Base-by-base conservation (phyloP, 2,113 vertebrate genomes). In the Sitta europaea region DNA sequence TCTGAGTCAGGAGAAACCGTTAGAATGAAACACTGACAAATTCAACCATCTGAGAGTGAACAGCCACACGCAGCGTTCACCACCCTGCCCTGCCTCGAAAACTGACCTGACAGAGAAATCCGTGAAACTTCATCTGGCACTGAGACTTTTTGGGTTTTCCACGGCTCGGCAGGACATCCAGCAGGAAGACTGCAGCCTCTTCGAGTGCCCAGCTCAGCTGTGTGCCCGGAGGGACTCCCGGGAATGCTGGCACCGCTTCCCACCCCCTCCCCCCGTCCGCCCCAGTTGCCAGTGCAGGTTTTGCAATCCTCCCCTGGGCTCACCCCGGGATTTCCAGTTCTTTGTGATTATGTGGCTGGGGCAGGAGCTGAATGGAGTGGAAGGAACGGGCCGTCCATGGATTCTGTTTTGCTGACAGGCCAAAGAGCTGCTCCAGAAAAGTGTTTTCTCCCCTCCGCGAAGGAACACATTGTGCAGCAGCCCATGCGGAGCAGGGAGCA, bases 281-380 rank as follows among this genome's bases (percentile, higher is more conserved):
- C 82, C 72, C 76, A 5, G 35, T 75, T 72, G 61, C 1, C 18
- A 93, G 91, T n/a, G 3, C 85, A 88, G 90, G 94, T 94, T 97
- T 97, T 92, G 93, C 96, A 96, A 95, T 92, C 93, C 86, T 88
- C 28, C 90, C 92, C 90, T n/a, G 68, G 81, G 94, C 94, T 95
- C 94, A 94, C 93, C 61, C 89, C 20, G 27, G 93, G 91, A 91
- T 89, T 95, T 91, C 66, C 6, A 88, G 75, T 25, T 59, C 93
- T 93, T 83, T 96, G 93, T 76, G 90, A 76, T 90, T 58, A 66
- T 73, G 82, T 57, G 93, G 83, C 76, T 42, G 70, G 83, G 61
- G 76, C 16, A 11, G 68, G 75, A 90, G 63, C 65, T 86, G 90
- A 83, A 76, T 16, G 19, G 51, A 87, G 84, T 31, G 61, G 42